phyloP scores from a whole-genome alignment of 92 coral and sea anemone genomes.

The Phymanthus crucifer region DNA sequence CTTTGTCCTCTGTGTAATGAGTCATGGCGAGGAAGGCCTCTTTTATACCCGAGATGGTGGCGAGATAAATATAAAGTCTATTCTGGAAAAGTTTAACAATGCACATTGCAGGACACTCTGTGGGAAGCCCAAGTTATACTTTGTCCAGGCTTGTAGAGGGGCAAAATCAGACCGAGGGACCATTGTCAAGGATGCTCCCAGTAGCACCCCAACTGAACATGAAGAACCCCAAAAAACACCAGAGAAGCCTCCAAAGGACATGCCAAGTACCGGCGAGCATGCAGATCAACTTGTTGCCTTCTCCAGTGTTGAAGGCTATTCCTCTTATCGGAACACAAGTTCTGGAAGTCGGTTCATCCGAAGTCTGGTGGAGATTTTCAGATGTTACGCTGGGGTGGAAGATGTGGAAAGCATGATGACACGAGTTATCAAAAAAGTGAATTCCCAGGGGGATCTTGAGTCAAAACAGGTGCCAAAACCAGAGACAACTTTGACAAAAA shows the following conservation, averaged over 20 bases:
- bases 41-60: constrained; percentile 67
- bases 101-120: constrained; percentile 47
- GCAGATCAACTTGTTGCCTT: constrained; percentile 64
- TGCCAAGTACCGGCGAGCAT: constrained; percentile 45
- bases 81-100: neutral
- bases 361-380: constrained; percentile 57
- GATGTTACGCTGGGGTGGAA: constrained; percentile 56
- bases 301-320: constrained; percentile 69
- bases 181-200: constrained; percentile 39
- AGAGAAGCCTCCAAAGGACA: neutral
- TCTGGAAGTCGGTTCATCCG: constrained; percentile 67
- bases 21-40: constrained; percentile 70
- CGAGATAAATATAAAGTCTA: constrained; percentile 7
- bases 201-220: constrained; percentile 4
- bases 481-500: constrained; percentile 64
- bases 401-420: constrained; percentile 83
- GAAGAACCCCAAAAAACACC: too few relatives aligned
- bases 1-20: constrained; percentile 82
- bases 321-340: constrained; percentile 57
- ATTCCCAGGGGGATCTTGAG: constrained; percentile 42
- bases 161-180: constrained; percentile 45
- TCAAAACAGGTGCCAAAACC: constrained; percentile 77
- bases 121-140: constrained; percentile 78
- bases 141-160: constrained; percentile 91
- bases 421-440: constrained; percentile 53